Evolutionary conservation across 2,797 vertebrate genomes (phyloP), one percentile per base, ranked within the genome.

Genomic region (Haliaeetus albicilla): DNA sequence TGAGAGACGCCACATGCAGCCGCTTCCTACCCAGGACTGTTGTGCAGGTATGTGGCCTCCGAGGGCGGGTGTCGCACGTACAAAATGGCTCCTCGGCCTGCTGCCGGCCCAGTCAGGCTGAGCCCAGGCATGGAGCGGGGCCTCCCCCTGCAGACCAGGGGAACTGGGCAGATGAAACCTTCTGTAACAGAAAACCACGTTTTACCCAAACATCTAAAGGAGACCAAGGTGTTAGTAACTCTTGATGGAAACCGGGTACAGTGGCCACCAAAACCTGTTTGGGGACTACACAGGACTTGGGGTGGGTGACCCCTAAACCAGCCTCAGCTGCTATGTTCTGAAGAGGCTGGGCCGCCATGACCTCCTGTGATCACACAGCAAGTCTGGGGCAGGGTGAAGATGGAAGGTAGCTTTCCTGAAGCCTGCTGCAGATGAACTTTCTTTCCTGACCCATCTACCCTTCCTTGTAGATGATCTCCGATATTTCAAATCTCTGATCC

Each of bases 1-100:
- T 30, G 18, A 80, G 33, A 87, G 49, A 14, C 9, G 19, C 13
- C 19, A 68, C 10, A 1, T 2, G 5, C 0, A 0, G 30, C 33
- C 6, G 9, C 11, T 23, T 35, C 41, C 43, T 30, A 41, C 48
- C 19, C 17, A 6, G 18, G 15, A 28, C n/a, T 37, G 8, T 46
- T 31, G 10, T 53, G 57, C 6, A 33, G 37, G 27, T 24, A 16
- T 0, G 0, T 46, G 9, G 18, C 39, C 60, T 53, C 13, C 12
- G 3, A 87, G 35, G 48, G 48, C 18, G 23, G 10, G 8, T n/a
- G 57, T 73, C 73, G 30, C 10, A 39, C 1, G 0, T 17, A 10
- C 28, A 19, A 56, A 65, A 39, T 13, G 37, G 20, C 28, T 84
- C 14, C 31, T 48, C 6, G 20, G 19, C 44, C 57, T 70, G 25